phyloP scores from a whole-genome alignment of 30 jellyfish, hydroid and myxozoan genomes.

The Sanderia malayensis region DNA sequence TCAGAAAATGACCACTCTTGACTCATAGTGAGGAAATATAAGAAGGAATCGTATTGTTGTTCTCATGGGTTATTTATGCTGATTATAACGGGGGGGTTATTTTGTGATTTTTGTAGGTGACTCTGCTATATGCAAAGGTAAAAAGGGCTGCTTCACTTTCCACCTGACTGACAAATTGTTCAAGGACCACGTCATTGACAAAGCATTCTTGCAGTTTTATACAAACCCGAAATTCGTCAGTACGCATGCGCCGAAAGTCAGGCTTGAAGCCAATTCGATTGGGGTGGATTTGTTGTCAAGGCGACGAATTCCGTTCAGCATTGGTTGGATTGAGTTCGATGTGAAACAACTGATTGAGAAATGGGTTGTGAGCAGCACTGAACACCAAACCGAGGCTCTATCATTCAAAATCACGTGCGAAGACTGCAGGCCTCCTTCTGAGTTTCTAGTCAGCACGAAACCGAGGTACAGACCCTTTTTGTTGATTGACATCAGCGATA shows the following conservation, averaged over 20 bases:
- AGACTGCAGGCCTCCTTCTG: slow-evolving; percentile 12
- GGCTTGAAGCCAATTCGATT: slow-evolving; percentile 19
- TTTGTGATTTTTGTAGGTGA: too few species aligned
- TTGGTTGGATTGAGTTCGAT: slow-evolving; percentile 47
- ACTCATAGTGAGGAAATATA: too few species aligned
- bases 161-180: slow-evolving; percentile 33
- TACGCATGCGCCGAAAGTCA: slow-evolving; percentile 21
- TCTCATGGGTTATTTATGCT: too few species aligned
- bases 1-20: too few species aligned
- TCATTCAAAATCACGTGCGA: slow-evolving; percentile 42
- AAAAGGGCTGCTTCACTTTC: slow-evolving; percentile 44
- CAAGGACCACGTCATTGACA: slow-evolving; percentile 34
- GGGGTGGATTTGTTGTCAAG: slow-evolving; percentile 6
- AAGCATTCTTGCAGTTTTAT: slow-evolving; percentile 49
- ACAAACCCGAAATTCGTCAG: slow-evolving; percentile 18
- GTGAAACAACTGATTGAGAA: slow-evolving; percentile 35
- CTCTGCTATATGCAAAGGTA: slow-evolving; percentile 4
- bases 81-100: too few species aligned
- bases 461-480: slow-evolving; percentile 68
- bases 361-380: slow-evolving; percentile 11
- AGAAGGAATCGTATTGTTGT: too few species aligned
- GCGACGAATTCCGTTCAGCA: slow-evolving; percentile 29
- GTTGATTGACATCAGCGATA: slow-evolving; percentile 32
- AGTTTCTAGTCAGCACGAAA: slow-evolving; percentile 37
- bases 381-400: background rate